Percentiles rank a stretch among this genome's conserved stretches.
These are phyloP conservation scores for Brachyalestes nurse DNA, from an alignment of 2,797 vertebrate genomes.

Conservation along the genomic window DNA sequence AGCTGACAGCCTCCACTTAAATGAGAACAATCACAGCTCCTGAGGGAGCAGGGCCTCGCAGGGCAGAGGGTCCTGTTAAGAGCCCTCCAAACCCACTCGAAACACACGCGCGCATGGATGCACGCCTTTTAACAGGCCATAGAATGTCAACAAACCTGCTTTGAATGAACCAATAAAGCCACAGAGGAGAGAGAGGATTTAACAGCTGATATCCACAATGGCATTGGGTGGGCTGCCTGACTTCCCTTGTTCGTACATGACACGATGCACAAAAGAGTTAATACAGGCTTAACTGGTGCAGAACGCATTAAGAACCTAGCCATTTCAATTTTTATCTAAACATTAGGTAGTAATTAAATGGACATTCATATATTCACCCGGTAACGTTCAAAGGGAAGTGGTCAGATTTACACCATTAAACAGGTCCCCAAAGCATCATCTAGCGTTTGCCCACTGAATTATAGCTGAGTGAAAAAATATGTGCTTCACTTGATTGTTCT, in stretches of 20 bases:
- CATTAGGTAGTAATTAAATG: constrained; percentile 4
- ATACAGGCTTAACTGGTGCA: background rate
- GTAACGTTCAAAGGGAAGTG: background rate
- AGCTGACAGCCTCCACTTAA: constrained; percentile 89
- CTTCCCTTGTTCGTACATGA: constrained; percentile 10
- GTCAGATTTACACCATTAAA: background rate
- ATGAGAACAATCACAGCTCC: constrained; percentile 86
- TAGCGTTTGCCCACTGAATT: constrained; percentile 39
- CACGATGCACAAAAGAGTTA: background rate
- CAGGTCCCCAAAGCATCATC: constrained; percentile 4
- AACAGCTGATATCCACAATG: constrained; percentile 80
- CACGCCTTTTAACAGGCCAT: constrained; percentile 83
- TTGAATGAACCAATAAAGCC: constrained; percentile 85
- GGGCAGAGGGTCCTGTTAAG: constrained; percentile 82
- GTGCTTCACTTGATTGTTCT: constrained; percentile 52
- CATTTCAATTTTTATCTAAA: background rate
- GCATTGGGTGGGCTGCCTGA: background rate
- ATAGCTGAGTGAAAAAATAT: constrained; percentile 40
- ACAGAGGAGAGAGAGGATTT: constrained; percentile 82
- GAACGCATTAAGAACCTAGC: background rate
- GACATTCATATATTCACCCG: background rate
- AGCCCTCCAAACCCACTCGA: constrained; percentile 77
- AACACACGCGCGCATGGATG: constrained; percentile 79
- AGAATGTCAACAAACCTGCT: constrained; percentile 84
- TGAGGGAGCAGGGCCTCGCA: constrained; percentile 82